phyloP scores from a whole-genome alignment of 2,888 invertebrate species.

The Chrysina gloriosa region DNA sequence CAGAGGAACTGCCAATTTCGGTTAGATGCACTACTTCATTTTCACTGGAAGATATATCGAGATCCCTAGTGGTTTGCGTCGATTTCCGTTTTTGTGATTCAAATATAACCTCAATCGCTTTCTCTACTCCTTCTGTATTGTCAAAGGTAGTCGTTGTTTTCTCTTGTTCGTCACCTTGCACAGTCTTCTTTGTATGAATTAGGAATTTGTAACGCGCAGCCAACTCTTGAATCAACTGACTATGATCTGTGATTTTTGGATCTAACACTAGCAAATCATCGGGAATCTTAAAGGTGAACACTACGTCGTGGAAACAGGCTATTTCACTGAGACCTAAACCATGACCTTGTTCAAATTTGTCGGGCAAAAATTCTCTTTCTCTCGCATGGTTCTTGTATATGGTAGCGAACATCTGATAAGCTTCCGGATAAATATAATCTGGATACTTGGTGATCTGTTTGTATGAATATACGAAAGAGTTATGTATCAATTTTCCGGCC shows the following conservation, averaged over 20 bases:
- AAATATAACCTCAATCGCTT: constrained; percentile 39
- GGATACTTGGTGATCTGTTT: constrained; percentile 64
- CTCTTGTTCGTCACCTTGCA: constrained; percentile 40
- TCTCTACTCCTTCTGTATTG: constrained; percentile 42
- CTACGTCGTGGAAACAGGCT: constrained; percentile 55
- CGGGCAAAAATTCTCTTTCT: constrained; percentile 35
- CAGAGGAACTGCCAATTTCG: not conserved
- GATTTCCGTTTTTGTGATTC: constrained; percentile 6
- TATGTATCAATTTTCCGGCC: constrained; percentile 37
- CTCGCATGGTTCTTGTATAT: constrained; percentile 45
- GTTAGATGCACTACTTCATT: not conserved
- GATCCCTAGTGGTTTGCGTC: not conserved
- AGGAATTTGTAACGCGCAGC: constrained; percentile 63
- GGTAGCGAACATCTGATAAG: constrained; percentile 52
- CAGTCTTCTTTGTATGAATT: constrained; percentile 44
- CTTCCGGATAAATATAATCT: constrained; percentile 63
- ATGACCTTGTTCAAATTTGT: constrained; percentile 62
- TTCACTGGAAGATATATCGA: too few relatives aligned
- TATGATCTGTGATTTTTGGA: constrained; percentile 66
- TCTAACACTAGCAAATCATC: constrained; percentile 70
- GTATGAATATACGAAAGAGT: constrained; percentile 56
- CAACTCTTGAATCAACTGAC: constrained; percentile 60
- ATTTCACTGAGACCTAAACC: constrained; percentile 67
- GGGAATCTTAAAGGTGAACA: constrained; percentile 67
- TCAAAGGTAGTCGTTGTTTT: constrained; percentile 13